Percentiles rank a stretch among this genome's conserved stretches.
phyloP scores from a whole-genome alignment of 1,140 invertebrate species.

The Lordiphosa clarofinis region DNA sequence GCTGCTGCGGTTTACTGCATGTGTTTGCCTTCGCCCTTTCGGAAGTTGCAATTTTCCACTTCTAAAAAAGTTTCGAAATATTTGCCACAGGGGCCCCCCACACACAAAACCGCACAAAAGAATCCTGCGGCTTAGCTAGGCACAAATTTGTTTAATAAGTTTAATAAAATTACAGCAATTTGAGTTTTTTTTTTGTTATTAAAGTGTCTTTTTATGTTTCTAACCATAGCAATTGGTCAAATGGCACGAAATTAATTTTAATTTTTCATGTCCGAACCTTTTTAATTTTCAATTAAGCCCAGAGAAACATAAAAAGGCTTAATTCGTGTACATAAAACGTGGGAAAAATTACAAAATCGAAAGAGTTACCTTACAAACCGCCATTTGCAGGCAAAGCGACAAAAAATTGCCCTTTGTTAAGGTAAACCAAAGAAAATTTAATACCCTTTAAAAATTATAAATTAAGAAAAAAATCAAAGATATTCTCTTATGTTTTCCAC shows the following conservation, averaged over 20 bases:
- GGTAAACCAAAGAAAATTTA: neutral
- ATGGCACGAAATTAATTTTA: slow-evolving; percentile 69
- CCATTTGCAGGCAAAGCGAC: slow-evolving; percentile 21
- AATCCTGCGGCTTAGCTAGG: slow-evolving; percentile 4
- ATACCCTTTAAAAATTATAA: no score
- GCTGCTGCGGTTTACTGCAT: slow-evolving; percentile 60
- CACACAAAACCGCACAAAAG: slow-evolving; percentile 5
- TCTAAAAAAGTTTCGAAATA: slow-evolving; percentile 23
- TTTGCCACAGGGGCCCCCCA: slow-evolving; percentile 3
- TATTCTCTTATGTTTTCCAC: no score
- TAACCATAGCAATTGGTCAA: slow-evolving; percentile 31
- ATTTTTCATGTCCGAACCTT: slow-evolving; percentile 69
- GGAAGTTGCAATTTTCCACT: slow-evolving; percentile 16
- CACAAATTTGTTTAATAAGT: slow-evolving; percentile 6
- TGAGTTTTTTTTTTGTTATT: neutral
- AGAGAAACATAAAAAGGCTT: slow-evolving; percentile 28
- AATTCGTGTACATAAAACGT: slow-evolving; percentile 6
- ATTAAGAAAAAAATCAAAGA: no score
- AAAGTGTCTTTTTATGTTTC: neutral
- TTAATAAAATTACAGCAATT: slow-evolving; percentile 7
- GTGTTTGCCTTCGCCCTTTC: slow-evolving; percentile 48
- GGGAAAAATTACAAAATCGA: slow-evolving; percentile 19
- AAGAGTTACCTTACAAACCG: slow-evolving; percentile 12
- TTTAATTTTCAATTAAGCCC: slow-evolving; percentile 74
- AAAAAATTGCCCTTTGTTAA: neutral